Evolutionary conservation across 2,888 invertebrate genomes (phyloP).

Genomic region (Liodrosophila aerea): DNA sequence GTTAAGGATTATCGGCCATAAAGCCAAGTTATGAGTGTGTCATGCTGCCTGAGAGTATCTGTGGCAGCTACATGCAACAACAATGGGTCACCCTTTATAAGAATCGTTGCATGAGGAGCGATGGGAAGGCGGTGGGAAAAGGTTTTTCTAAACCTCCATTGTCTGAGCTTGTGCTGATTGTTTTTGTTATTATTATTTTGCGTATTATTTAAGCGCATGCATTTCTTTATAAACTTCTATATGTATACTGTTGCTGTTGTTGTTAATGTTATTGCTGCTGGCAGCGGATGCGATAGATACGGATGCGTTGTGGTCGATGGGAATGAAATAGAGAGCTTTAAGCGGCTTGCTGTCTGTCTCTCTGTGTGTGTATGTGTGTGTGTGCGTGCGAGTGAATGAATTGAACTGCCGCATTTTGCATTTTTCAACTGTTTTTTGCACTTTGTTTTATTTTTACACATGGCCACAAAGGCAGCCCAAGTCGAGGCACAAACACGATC

Average conservation of each 20-base stretch:
- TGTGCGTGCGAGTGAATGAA: slow-evolving; percentile 54
- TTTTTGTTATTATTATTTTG: slow-evolving; percentile 63
- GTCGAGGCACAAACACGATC: slow-evolving; percentile 42
- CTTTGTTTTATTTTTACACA: slow-evolving; percentile 15
- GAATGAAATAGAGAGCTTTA: slow-evolving; percentile 47
- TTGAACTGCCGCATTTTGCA: slow-evolving; percentile 70
- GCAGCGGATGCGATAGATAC: slow-evolving; percentile 58
- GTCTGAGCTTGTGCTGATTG: slow-evolving; percentile 55
- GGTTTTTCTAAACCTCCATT: slow-evolving; percentile 55
- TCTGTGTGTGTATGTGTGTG: slow-evolving; percentile 9
- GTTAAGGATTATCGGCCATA: slow-evolving; percentile 53
- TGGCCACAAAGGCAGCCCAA: slow-evolving; percentile 49
- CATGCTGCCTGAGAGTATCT: neutral
- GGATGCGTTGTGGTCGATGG: slow-evolving; percentile 45
- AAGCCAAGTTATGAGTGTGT: slow-evolving; percentile 48
- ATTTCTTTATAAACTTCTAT: slow-evolving; percentile 66
- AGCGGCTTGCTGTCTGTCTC: slow-evolving; percentile 57
- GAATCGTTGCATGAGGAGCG: slow-evolving; percentile 3
- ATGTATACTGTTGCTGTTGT: slow-evolving; percentile 33
- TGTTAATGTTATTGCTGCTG: slow-evolving; percentile 18
- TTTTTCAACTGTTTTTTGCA: slow-evolving; percentile 61
- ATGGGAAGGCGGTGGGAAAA: slow-evolving; percentile 20
- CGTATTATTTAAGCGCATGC: slow-evolving; percentile 69
- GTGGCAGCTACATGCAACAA: slow-evolving; percentile 14
- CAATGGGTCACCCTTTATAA: slow-evolving; percentile 47